Percentiles rank a stretch among this genome's conserved stretches.
These are phyloP conservation scores for Drosophila navojoa DNA, from an alignment of 1,140 invertebrate genomes.

Conservation along the genomic window DNA sequence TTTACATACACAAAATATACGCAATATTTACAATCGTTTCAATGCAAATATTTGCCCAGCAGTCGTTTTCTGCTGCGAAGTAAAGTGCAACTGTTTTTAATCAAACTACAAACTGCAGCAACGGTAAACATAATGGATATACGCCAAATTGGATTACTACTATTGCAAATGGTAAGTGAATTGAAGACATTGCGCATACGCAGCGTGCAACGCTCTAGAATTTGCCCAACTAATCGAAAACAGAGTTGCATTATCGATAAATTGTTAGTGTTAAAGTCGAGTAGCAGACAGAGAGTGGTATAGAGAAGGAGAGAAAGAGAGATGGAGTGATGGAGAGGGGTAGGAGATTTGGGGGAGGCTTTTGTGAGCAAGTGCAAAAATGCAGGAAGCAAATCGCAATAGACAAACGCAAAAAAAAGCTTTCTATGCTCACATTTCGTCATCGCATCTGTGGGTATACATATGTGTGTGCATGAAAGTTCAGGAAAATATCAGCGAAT, in stretches of 20 bases:
- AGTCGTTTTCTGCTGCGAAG: conserved; percentile 35
- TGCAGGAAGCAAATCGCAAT: conserved; percentile 60
- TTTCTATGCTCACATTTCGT: conserved; percentile 64
- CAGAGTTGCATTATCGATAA: conserved; percentile 45
- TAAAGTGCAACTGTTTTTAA: conserved; percentile 41
- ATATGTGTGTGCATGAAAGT: conserved; percentile 45
- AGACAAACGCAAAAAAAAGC: conserved; percentile 45
- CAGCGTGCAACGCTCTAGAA: conserved; percentile 43
- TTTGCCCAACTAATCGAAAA: neutral
- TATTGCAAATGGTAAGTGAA: conserved; percentile 65
- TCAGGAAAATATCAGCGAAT: conserved; percentile 46
- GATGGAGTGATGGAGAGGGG: neutral
- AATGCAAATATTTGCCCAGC: conserved; percentile 40
- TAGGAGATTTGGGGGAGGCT: neutral
- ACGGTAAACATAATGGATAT: conserved; percentile 71
- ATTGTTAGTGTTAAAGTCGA: conserved; percentile 45
- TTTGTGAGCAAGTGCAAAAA: conserved; percentile 31
- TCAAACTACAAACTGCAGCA: neutral
- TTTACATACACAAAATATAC: conserved; percentile 24
- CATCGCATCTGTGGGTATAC: conserved; percentile 40
- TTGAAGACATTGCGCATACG: conserved; percentile 67
- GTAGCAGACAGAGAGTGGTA: neutral
- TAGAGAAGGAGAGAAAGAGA: neutral
- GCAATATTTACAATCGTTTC: conserved; percentile 49
- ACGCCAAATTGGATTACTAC: conserved; percentile 72